Conservation (phyloP, 2,113 vertebrate genomes). For the Cephalopterus ornatus region DNA sequence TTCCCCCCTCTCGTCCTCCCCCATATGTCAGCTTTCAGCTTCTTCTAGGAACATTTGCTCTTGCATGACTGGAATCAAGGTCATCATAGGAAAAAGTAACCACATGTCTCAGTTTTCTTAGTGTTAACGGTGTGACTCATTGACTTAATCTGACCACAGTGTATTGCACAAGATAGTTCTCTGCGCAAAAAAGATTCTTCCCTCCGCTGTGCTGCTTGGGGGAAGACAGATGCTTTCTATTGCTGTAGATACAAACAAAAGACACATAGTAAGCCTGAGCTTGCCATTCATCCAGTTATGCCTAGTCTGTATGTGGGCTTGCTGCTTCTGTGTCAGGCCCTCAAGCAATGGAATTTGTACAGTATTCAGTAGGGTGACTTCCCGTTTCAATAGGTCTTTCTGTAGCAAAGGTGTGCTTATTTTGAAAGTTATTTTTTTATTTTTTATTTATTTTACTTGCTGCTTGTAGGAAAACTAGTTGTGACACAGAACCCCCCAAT, state of each 20-base stretch:
- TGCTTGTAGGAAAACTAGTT: neutral
- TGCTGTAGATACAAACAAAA: neutral
- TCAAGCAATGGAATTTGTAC: neutral
- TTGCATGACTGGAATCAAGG: slow-evolving; percentile 25
- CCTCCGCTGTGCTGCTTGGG: neutral
- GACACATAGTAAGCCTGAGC: neutral
- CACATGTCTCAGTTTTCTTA: neutral
- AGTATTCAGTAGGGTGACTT: neutral
- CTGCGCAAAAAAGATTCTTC: neutral
- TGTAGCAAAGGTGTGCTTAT: neutral
- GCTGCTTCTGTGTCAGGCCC: neutral
- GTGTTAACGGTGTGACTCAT: neutral
- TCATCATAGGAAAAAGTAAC: neutral
- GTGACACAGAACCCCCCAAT: neutral
- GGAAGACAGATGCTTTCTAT: neutral
- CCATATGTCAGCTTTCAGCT: neutral
- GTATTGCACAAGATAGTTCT: neutral
- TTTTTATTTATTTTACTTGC: neutral
- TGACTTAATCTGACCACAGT: slow-evolving; percentile 36
- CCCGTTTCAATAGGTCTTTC: neutral
- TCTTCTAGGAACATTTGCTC: slow-evolving; percentile 26
- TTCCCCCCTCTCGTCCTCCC: neutral
- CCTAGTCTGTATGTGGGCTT: neutral
- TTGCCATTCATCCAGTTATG: neutral
- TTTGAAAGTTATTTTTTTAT: neutral